These are phyloP conservation scores for Adelges cooleyi DNA, from an alignment of 1,140 invertebrate species.

Conservation along the genomic window DNA sequence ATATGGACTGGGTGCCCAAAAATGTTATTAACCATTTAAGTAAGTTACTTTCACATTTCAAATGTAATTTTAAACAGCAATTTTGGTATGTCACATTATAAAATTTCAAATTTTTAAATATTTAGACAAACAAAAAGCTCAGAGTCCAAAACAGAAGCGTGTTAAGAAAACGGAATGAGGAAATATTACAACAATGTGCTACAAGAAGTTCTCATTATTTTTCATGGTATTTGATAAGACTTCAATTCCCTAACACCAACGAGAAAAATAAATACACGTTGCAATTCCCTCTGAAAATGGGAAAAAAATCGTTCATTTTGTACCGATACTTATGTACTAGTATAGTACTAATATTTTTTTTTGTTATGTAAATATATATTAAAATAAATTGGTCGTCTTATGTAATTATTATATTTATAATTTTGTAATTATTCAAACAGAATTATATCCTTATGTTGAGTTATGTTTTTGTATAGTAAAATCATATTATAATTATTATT, in stretches of 20 bases:
- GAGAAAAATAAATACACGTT: background rate
- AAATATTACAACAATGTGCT: slow-evolving; percentile 5
- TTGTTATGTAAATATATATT: slow-evolving; percentile 12
- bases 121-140: slow-evolving; percentile 24
- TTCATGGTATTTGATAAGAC: background rate
- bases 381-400: background rate
- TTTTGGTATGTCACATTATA: no score
- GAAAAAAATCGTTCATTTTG: background rate
- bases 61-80: no score
- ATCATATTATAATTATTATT: background rate
- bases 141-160: slow-evolving; percentile 17
- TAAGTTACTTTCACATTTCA: slow-evolving; percentile 51
- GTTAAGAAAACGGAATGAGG: slow-evolving; percentile 15
- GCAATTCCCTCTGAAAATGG: background rate
- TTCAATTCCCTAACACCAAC: background rate
- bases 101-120: no score
- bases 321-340: no score
- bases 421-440: slow-evolving; percentile 13
- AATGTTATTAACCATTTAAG: slow-evolving; percentile 71
- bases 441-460: slow-evolving; percentile 11
- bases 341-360: background rate
- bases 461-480: slow-evolving; percentile 16
- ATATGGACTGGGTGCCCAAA: slow-evolving; percentile 95
- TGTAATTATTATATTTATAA: slow-evolving; percentile 22
- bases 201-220: background rate